A percentile compares a stretch with the other conserved stretches of the same genome.
Evolutionary conservation across 2,888 invertebrate genomes (phyloP).

Genomic region (Leucophenga maculata): DNA sequence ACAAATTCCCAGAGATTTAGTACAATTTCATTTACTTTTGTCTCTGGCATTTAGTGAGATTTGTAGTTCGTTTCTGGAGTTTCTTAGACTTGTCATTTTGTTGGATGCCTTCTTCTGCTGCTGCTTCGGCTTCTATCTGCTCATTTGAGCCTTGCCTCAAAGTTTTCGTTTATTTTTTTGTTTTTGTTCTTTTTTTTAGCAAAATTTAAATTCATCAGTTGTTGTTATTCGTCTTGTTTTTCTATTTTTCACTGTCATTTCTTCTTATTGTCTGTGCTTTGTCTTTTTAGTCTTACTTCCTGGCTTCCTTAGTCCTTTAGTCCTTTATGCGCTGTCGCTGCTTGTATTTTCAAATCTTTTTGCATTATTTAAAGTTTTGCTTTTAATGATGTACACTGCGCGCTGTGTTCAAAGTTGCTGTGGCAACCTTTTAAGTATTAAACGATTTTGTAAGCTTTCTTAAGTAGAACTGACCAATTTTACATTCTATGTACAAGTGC

Average conservation of each 20-base stretch:
- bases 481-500: too few relatives aligned
- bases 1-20: constrained; percentile 59
- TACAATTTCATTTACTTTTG: constrained; percentile 67
- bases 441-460: not conserved
- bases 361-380: constrained; percentile 24
- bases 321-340: not conserved
- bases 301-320: too few relatives aligned
- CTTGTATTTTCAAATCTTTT: constrained; percentile 9
- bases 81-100: constrained; percentile 21
- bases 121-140: constrained; percentile 15
- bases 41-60: constrained; percentile 62
- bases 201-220: constrained; percentile 13
- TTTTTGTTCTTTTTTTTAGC: constrained; percentile 5
- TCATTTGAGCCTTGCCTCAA: constrained; percentile 31
- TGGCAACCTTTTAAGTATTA: constrained; percentile 29
- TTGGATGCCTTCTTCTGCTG: not conserved
- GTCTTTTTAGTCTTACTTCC: not conserved
- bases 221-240: constrained; percentile 1
- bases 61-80: constrained; percentile 43
- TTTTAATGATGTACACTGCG: constrained; percentile 17
- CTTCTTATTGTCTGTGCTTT: not conserved
- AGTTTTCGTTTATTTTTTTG: constrained; percentile 4
- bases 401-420: constrained; percentile 28
- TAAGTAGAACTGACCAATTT: not conserved
- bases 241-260: not conserved